These are phyloP conservation scores for Oryzias dopingdopingensis DNA, from an alignment of 2,797 vertebrate species.

Conservation along the genomic window DNA sequence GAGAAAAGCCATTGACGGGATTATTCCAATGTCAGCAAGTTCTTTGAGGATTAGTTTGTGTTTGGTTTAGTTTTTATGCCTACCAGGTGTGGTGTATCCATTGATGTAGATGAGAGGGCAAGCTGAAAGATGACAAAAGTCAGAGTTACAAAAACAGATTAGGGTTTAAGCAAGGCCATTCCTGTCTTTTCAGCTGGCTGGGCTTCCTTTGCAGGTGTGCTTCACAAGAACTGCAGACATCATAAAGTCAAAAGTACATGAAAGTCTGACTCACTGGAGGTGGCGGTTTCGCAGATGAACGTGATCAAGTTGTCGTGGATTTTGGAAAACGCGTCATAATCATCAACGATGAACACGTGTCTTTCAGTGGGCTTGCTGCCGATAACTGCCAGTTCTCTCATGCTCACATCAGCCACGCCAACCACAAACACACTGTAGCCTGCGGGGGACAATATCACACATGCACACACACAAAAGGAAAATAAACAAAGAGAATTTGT, in stretches of 20 bases:
- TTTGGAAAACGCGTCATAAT: conserved; percentile 96
- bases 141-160: conserved; percentile 33
- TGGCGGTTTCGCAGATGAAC: conserved; percentile 98
- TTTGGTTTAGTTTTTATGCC: conserved; percentile 44
- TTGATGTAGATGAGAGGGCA: conserved; percentile 98
- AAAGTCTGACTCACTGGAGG: conserved; percentile 85
- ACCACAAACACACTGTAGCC: conserved; percentile 98
- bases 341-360: conserved; percentile 95
- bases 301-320: conserved; percentile 98
- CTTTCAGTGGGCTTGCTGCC: conserved; percentile 96
- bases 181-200: conserved; percentile 8
- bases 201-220: conserved; percentile 19
- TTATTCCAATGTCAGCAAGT: conserved; percentile 13
- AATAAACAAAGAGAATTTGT: conserved; percentile 40
- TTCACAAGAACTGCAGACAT: background rate
- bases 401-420: conserved; percentile 94
- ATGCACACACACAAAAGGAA: conserved; percentile 13
- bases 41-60: conserved; percentile 10
- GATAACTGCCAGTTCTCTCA: conserved; percentile 87
- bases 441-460: conserved; percentile 53
- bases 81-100: conserved; percentile 97
- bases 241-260: too few species aligned
- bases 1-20: background rate
- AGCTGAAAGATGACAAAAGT: conserved; percentile 75
- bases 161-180: conserved; percentile 23